Base-by-base conservation (phyloP, 2,113 vertebrate species). In the Peromyscus maniculatus region DNA sequence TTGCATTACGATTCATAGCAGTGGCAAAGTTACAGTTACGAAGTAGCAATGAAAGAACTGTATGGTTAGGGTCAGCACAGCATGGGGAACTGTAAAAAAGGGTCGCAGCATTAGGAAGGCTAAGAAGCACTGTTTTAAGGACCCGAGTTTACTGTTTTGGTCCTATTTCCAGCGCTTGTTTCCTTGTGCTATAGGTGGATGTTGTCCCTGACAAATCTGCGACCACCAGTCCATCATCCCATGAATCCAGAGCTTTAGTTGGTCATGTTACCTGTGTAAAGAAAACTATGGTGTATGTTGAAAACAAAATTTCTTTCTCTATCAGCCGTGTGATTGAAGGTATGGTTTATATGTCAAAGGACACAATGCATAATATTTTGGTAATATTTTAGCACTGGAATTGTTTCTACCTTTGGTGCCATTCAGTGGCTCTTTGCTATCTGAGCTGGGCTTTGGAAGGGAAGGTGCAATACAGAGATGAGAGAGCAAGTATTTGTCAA, bases 251-350 rank as follows among this genome's bases (percentile, higher is more conserved):
- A 86, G 98, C 98, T 64, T 97, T 99, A 95, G 98, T 99, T 93
- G 99, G 99, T 95, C 99, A 26, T 31, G 95, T 99, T 95, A 99
- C 99, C 2, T 99, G 98, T 71, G 97, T 99, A 52, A 98, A 98
- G 74, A 97, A 98, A 91, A 83, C 97, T 57, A 98, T 98, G 46
- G 99, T 99, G 69, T 98, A 98, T 91, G 99, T 99, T 96, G 99
- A 99, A 96, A 97, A 98, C 92, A 99, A 98, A 16, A 99, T 99
- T 3, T 99, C 97, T 97, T 99, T 99, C 89, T 93, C 98, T 39
- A 97, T 98, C 94, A 13, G 92, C 43, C 95, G 98, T 0, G 98
- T 99, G 89, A 99, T 98, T 95, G 98, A 99, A 98, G 99, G 99
- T 99, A 79, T 3, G 96, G 16, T 57, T 84, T 79, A 28, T 55